These are phyloP conservation scores for Euura lappo DNA, from an alignment of 1,140 invertebrate species.

Conservation along the genomic window DNA sequence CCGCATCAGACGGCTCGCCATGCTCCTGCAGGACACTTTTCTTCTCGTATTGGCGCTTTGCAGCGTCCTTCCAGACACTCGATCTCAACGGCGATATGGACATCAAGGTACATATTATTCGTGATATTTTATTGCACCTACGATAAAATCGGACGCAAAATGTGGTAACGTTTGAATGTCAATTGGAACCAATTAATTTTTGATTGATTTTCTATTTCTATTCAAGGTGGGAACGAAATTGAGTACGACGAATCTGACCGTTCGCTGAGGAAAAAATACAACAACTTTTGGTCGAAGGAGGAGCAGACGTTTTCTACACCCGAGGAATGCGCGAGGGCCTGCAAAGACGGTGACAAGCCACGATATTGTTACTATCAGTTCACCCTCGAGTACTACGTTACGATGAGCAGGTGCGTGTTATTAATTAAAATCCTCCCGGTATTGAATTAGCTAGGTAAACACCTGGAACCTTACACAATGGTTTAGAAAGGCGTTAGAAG, in stretches of 20 bases:
- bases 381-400: slow-evolving; percentile 57
- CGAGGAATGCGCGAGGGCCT: slow-evolving; percentile 47
- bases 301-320: slow-evolving; percentile 11
- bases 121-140: background rate
- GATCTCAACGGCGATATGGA: background rate
- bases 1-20: background rate
- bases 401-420: slow-evolving; percentile 40
- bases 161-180: background rate
- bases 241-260: background rate
- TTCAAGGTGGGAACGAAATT: background rate
- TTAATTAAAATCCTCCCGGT: background rate
- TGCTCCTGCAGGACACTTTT: background rate
- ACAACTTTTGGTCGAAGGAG: no score
- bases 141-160: background rate
- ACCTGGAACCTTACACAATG: background rate
- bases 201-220: no score
- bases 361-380: slow-evolving; percentile 59
- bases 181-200: no score
- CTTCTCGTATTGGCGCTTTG: background rate
- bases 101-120: background rate
- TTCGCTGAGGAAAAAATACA: background rate
- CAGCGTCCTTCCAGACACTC: background rate
- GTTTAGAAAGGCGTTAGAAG: background rate
- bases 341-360: slow-evolving; percentile 34
- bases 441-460: background rate